Base-by-base conservation (phyloP, 1,140 invertebrate genomes). In the Gryllus bimaculatus region DNA sequence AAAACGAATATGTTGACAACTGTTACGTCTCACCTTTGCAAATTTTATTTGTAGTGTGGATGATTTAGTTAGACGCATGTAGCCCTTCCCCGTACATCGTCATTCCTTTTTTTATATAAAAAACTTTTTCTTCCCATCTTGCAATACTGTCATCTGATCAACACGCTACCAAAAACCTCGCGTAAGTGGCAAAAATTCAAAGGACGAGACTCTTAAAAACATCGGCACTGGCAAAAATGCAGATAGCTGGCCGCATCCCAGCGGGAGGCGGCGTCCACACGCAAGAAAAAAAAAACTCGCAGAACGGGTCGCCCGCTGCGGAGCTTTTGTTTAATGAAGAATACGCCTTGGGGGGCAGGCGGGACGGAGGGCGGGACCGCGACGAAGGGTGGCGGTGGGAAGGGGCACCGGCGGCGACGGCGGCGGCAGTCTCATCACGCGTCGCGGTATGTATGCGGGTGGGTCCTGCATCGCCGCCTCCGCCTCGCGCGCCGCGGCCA, bases 291-390 rank as follows among this genome's bases (percentile, higher is more conserved):
- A 13, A 13, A 13, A 13, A 13, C n/a, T 18, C 54, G 2, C 54
- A 66, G 54, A 66, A n/a, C n/a, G n/a, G 2, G 54, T 66, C 54
- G 10, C 54, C 54, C 18, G 54, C 54, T 66, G 18, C 54, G 54
- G 54, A 66, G 54, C n/a, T n/a, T 66, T 66, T 66, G 54, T 66
- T 66, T 66, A n/a, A 66, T 66, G 54, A 66, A 66, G n/a, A 66
- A 66, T 66, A 66, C 54, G 54, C 54, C 54, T 66, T 66, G 54
- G 54, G 54, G 54, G 10, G 0, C 2, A 7, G 18, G 54, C 54
- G 10, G 54, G 54, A 18, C 18, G 54, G 7, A 39, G 26, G 26
- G 26, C 26, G 26, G 26, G 26, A 39, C 26, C 26, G n/a, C 26
- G 26, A 39, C 26, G 10, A 66, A 66, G 54, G n/a, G n/a, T n/a